Base-by-base conservation (phyloP, 2,888 invertebrate genomes). In the Thera obeliscata region DNA sequence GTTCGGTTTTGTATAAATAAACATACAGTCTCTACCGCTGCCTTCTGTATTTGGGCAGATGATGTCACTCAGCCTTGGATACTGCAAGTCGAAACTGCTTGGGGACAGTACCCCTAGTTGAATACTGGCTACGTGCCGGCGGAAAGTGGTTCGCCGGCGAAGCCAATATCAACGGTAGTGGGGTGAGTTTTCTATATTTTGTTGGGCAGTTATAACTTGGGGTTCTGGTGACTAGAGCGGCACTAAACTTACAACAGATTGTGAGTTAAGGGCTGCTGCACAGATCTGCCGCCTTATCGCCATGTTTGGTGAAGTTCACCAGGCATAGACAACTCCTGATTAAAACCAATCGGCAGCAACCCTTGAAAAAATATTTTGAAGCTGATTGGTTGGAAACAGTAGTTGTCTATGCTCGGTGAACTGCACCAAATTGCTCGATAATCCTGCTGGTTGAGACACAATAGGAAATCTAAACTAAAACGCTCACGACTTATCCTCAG, bases 41-140 rank as follows among this genome's bases (percentile, higher is more conserved):
- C 22, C 11, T 64, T 64, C 49, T 22, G 57, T 64, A 52, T 64
- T 54, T 64, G 64, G 48, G 48, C 64, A 64, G 64, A 58, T 64
- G 38, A 46, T 9, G 46, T 46, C 22, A 56, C 48, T 62, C 41
- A 22, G 22, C 11, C 50, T 8, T 46, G 56, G 12, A 12, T 6
- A 7, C 41, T 9, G 56, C 22, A 57, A 22, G 41, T 57, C 9
- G 56, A 57, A 38, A 36, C 55, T 56, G 56, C 36, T 56, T 41
- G 36, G 22, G 22, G 22, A 52, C 22, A 22, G 7, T 33, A 8
- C 38, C 12, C 38, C 12, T 9, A 22, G 56, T 57, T 57, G 43
- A 43, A 46, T 57, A 11, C 9, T 33, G 43, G 56, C 41, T 12
- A 36, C 41, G n/a, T n/a, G 52, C 5, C 33, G 38, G 38, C 7